Evolutionary conservation across 2,888 invertebrate species (phyloP).

Genomic region (Trichopria drosophilae): DNA sequence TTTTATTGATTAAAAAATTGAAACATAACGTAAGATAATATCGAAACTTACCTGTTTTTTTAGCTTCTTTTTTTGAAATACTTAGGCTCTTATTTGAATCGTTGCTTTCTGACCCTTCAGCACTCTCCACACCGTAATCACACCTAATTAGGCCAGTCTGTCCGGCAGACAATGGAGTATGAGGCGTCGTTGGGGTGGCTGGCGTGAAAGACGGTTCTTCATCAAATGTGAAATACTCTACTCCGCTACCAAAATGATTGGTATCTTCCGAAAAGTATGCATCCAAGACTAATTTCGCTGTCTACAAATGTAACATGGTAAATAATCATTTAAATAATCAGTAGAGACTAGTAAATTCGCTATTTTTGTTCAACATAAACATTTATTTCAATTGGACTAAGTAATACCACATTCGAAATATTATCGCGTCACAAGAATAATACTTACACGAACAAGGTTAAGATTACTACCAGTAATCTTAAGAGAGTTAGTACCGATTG

Average conservation of each 20-base stretch:
- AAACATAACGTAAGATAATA: too few species aligned
- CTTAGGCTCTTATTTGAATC: slow-evolving; percentile 47
- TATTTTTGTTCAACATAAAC: not conserved
- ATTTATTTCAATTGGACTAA: slow-evolving; percentile 3
- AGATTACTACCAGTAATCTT: slow-evolving; percentile 84
- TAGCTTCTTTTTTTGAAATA: slow-evolving; percentile 39
- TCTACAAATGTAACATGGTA: slow-evolving; percentile 60
- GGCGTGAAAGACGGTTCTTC: slow-evolving; percentile 45
- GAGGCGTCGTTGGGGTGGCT: slow-evolving; percentile 38
- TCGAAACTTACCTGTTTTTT: slow-evolving; percentile 45
- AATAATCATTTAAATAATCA: not conserved
- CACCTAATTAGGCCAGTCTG: slow-evolving; percentile 39
- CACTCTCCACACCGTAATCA: slow-evolving; percentile 47
- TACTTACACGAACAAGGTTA: slow-evolving; percentile 78
- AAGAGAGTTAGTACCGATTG: slow-evolving; percentile 78
- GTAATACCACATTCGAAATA: not conserved
- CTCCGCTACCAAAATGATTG: slow-evolving; percentile 47
- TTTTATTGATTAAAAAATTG: too few species aligned
- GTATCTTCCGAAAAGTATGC: slow-evolving; percentile 70
- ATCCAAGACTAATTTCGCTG: slow-evolving; percentile 84
- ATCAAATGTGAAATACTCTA: slow-evolving; percentile 54
- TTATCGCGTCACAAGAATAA: not conserved
- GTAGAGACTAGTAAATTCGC: not conserved
- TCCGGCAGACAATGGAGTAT: slow-evolving; percentile 35
- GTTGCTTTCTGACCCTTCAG: slow-evolving; percentile 50